Conservation (phyloP, 2,113 vertebrate species). For the Bombycilla garrulus region DNA sequence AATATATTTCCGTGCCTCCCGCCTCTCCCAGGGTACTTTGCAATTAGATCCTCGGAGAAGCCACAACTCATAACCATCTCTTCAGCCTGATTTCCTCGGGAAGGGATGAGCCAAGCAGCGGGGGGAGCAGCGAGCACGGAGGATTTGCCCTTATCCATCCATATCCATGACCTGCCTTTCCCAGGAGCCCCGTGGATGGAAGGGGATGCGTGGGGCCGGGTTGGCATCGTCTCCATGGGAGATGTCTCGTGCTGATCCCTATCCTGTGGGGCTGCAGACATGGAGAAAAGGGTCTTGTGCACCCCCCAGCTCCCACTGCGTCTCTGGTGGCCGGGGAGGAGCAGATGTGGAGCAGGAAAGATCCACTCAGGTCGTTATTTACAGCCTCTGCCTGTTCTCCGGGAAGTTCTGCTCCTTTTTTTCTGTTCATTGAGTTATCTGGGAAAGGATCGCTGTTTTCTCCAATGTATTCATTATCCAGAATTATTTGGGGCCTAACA, state of each 20-base stretch:
- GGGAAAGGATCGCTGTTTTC: slow-evolving; percentile 46
- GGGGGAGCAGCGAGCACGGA: accelerated
- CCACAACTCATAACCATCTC: not conserved
- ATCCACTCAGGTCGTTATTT: not conserved
- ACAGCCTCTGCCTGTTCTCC: not conserved
- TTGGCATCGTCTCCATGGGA: accelerated
- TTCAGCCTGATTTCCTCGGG: not conserved
- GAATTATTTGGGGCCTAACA: slow-evolving; percentile 61
- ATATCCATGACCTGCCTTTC: not conserved
- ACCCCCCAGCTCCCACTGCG: not conserved
- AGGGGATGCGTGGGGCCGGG: not conserved
- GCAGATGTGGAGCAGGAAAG: not conserved
- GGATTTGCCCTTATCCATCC: not conserved
- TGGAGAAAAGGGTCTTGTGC: not conserved
- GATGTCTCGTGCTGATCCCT: not conserved
- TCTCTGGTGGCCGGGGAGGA: not conserved
- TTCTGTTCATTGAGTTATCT: slow-evolving; percentile 21
- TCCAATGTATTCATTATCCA: slow-evolving; percentile 66
- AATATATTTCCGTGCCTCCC: not conserved
- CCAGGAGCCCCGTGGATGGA: accelerated
- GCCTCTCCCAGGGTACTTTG: not conserved
- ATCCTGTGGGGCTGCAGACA: accelerated
- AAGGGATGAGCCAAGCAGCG: not conserved
- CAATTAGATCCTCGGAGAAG: not conserved
- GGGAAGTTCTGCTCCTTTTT: not conserved